Conservation (phyloP, 2,113 vertebrate species). For the Serilophus lunatus region DNA sequence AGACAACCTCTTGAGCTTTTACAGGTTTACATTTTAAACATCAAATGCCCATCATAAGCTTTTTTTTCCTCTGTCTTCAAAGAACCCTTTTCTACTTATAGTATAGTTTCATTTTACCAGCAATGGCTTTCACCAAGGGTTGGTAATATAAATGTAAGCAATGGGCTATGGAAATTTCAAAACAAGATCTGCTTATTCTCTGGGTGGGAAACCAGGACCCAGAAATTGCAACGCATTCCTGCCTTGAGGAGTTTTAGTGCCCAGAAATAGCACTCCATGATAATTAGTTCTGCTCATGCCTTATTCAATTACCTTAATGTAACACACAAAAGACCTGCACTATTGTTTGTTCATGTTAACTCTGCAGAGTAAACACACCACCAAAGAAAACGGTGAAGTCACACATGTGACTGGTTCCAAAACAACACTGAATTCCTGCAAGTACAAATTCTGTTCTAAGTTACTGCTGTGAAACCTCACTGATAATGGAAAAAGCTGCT, state of each 20-base stretch:
- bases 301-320: conserved; percentile 50
- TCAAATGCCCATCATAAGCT: not conserved
- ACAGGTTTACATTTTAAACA: not conserved
- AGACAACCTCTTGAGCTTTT: not conserved
- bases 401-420: not conserved
- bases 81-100: not conserved
- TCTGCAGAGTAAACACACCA: not conserved
- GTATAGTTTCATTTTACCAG: not conserved
- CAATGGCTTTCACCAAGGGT: not conserved
- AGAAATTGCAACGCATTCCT: not conserved
- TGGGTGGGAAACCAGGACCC: not conserved
- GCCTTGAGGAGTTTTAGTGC: not conserved
- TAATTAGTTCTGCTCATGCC: conserved; percentile 33
- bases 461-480: not conserved
- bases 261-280: conserved; percentile 3
- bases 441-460: not conserved
- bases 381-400: not conserved
- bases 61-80: not conserved
- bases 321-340: conserved; percentile 17
- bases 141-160: not conserved
- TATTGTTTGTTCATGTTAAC: not conserved
- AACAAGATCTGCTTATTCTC: not conserved
- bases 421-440: not conserved
- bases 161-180: not conserved
- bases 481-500: not conserved